These are phyloP conservation scores for Brotula barbata DNA, from an alignment of 2,797 vertebrate genomes.

Conservation along the genomic window DNA sequence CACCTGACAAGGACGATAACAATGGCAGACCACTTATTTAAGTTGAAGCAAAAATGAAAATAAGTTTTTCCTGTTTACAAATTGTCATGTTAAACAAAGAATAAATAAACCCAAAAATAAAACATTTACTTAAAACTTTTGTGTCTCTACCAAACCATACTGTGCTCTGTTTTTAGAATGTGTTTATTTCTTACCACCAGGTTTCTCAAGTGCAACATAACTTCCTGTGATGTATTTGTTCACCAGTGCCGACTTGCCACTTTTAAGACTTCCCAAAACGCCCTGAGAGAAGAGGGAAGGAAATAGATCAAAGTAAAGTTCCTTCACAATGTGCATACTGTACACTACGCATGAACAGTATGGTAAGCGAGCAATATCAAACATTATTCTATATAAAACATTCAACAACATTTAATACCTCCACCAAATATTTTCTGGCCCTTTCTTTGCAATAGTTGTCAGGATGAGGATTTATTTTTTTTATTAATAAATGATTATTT, in stretches of 20 bases:
- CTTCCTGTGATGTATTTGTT: constrained; percentile 94
- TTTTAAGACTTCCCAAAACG: constrained; percentile 88
- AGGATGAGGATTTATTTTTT: no score
- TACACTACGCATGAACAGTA: no score
- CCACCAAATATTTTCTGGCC: background rate
- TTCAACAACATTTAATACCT: background rate
- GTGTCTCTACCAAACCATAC: no score
- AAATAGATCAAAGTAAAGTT: constrained; percentile 23
- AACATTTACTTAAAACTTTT: no score
- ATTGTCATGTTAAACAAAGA: no score
- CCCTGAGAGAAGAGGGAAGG: constrained; percentile 76
- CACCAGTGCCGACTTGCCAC: constrained; percentile 91
- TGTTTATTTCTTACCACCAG: constrained; percentile 80
- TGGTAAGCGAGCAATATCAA: no score
- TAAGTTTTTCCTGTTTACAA: no score
- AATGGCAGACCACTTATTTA: constrained; percentile 27
- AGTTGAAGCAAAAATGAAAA: no score
- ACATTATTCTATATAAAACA: constrained; percentile 8
- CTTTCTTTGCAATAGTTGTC: no score
- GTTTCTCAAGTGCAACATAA: constrained; percentile 86
- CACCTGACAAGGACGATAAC: constrained; percentile 75
- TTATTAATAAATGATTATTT: no score
- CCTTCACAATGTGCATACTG: background rate
- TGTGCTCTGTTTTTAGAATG: background rate
- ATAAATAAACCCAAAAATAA: no score